Evolutionary conservation across 2,113 vertebrate species (phyloP).

Genomic region (Promerops cafer): DNA sequence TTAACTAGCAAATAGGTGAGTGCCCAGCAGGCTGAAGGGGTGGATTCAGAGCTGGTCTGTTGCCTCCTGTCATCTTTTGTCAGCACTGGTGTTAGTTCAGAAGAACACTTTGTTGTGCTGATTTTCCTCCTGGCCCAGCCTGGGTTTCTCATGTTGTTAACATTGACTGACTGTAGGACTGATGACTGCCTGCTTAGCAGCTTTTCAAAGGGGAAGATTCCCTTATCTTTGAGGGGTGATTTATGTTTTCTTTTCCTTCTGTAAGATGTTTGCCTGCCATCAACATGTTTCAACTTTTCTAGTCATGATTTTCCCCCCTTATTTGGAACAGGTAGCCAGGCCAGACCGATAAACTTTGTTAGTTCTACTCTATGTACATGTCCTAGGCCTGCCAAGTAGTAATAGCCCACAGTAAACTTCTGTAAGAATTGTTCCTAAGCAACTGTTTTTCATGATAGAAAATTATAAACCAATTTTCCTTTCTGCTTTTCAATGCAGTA

Average conservation of each 20-base stretch:
- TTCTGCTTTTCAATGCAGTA: not conserved
- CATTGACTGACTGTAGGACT: not conserved
- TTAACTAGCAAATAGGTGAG: not conserved
- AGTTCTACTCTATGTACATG: not conserved
- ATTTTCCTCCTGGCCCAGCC: not conserved
- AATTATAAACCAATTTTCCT: not conserved
- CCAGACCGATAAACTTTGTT: not conserved
- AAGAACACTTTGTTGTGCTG: not conserved
- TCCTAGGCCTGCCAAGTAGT: not conserved
- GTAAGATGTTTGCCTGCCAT: not conserved
- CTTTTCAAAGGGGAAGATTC: not conserved
- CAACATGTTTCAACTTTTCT: not conserved
- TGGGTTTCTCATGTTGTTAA: not conserved
- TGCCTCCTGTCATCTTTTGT: not conserved
- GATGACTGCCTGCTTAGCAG: not conserved
- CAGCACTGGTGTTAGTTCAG: not conserved
- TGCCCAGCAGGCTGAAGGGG: not conserved
- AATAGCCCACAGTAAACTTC: not conserved
- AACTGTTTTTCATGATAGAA: not conserved
- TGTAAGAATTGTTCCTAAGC: not conserved
- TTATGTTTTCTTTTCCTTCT: not conserved
- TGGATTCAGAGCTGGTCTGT: not conserved
- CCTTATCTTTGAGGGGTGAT: not conserved
- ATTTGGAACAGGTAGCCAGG: not conserved
- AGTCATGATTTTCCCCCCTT: not conserved